Base-by-base conservation (phyloP, 2,113 vertebrate species). In the Tricholaema leucomelas region DNA sequence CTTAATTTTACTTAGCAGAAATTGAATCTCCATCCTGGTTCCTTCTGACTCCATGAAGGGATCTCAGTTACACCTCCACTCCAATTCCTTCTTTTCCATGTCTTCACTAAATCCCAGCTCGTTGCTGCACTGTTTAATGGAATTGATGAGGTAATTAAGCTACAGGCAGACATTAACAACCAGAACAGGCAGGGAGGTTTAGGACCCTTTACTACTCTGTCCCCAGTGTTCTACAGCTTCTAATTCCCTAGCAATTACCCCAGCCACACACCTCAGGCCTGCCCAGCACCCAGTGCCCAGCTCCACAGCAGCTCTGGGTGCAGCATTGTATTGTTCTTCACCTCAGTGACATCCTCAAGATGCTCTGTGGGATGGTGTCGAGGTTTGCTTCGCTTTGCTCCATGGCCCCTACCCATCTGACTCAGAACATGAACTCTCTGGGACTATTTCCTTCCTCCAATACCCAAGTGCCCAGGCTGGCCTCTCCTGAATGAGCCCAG, bases 91-190 rank as follows among this genome's bases (percentile, higher is more conserved):
- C 69, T 77, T 92, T 66, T 52, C 92, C 77, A 48, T 31, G 55
- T 54, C 91, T 85, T 76, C 84, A 76, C 94, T 93, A 96, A 84
- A 80, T 42, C 75, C 90, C 75, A 19, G 70, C 87, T 84, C 79
- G 74, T 58, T 27, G 42, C 73, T 54, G 78, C 65, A 14, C 88
- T 84, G 23, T 84, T 55, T 92, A 78, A 87, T 55, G 71, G 83
- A 65, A 85, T 33, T 88, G 78, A 86, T 60, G 83, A 55, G 64
- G 58, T 77, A 72, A 88, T 88, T 87, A 90, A 72, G 65, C 56
- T 44, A 55, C 52, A 81, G 89, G 92, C 81, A 88, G 92, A 52
- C 92, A 38, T 79, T 92, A 93, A 86, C 69, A 72, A 82, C 81
- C 83, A 85, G 79, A 87, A 67, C 78, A 15, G 2, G 78, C 88